Evolutionary conservation across 1,140 invertebrate species (phyloP), one percentile per base, ranked within the genome.

Genomic region (Aphaenogaster floridana): DNA sequence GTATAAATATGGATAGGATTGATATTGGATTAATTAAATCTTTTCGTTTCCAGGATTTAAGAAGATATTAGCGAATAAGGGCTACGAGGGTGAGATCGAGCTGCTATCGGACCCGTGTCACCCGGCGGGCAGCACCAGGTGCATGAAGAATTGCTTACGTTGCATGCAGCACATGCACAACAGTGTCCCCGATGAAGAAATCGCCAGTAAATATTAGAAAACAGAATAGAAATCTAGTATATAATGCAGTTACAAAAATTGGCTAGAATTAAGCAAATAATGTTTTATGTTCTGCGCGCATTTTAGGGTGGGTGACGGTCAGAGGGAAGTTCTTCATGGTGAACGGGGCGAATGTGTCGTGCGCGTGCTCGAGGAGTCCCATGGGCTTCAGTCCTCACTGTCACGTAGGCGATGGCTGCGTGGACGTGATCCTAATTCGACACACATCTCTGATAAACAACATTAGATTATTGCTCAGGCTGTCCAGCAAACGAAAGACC

Each of bases 351-450:
- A 97, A 97, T 90, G 96, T 98, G n/a, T 97, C 97, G n/a, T 98
- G 98, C 94, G 96, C 97, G 0, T 98, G 98, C 93, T 95, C 95
- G 11, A 96, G 97, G 76, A 97, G 97, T 92, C 97, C 97, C 1
- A 96, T 97, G 91, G 98, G 98, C 81, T 97, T 98, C 88, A 97
- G 97, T 76, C 97, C 98, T 0, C 97, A 96, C 84, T 97, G 97
- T 95, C 98, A 98, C 94, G 95, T 98, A 8, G 98, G 98, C 1
- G 97, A 98, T 94, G 98, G 98, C 21, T 97, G 97, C 93, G 95
- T 97, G 64, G 97, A 98, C 94, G 95, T 98, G 76, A 97, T 98
- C 88, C 89, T 98, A 39, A 97, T 98, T 34, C 96, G 96, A 61
- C 97, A 98, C 89, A 98, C 97, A 21, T 97, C 97, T 5, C 90